A percentile compares a stretch with the other conserved stretches of the same genome.
Conservation (phyloP, 2,888 invertebrate genomes). For the Nowickia ferox region DNA sequence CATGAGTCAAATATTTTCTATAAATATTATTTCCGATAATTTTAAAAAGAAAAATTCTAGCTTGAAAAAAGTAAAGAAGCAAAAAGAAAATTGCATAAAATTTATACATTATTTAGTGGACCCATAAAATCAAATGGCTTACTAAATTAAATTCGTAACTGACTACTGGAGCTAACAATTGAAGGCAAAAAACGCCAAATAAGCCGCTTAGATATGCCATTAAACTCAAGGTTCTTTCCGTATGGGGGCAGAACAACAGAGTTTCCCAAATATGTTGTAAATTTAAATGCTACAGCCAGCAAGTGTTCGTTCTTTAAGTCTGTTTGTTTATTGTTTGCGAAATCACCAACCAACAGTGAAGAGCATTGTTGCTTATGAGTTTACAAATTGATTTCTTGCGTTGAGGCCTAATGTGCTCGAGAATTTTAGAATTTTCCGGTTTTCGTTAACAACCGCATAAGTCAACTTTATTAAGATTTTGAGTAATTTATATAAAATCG, state of each 20-base stretch:
- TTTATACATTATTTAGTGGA: constrained; percentile 54
- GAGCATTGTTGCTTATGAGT: no score
- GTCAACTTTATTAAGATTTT: no score
- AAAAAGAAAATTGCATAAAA: constrained; percentile 27
- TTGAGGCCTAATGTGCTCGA: no score
- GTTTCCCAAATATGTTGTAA: constrained; percentile 22
- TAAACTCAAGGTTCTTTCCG: constrained; percentile 23
- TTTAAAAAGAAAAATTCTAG: neutral
- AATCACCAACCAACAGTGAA: no score
- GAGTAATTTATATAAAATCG: no score
- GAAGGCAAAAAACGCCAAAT: constrained; percentile 25
- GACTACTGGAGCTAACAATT: constrained; percentile 56
- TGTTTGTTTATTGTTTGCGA: no score
- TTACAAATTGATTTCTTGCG: no score
- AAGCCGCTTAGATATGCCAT: constrained; percentile 26
- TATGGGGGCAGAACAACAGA: constrained; percentile 25
- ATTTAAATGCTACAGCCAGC: neutral
- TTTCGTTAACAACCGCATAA: no score
- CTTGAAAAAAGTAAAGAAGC: neutral
- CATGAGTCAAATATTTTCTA: constrained; percentile 1
- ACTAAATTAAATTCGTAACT: constrained; percentile 62
- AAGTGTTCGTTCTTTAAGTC: no score
- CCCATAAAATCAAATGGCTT: constrained; percentile 60
- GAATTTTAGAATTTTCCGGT: no score
- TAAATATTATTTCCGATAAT: neutral